Conservation (phyloP, 2,113 vertebrate species). For the Thalassarche chlororhynchos region DNA sequence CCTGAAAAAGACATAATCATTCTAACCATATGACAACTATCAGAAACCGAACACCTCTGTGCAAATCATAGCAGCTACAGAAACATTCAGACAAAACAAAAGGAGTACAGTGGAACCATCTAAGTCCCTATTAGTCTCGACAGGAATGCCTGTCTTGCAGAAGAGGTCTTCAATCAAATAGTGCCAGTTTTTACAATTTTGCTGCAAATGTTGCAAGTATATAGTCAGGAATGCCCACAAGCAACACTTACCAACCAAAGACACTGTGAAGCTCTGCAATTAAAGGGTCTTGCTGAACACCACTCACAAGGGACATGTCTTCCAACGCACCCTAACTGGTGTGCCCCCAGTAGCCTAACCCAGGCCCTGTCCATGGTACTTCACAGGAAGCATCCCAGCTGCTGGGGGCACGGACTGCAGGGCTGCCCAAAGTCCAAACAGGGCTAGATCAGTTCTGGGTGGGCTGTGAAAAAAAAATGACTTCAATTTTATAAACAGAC, state of each 20-base stretch:
- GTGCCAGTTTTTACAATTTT: neutral
- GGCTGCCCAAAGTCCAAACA: neutral
- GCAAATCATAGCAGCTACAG: neutral
- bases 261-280: neutral
- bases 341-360: neutral
- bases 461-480: neutral
- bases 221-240: neutral
- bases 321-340: accelerated
- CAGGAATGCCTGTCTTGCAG: neutral
- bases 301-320: neutral
- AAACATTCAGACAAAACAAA: neutral
- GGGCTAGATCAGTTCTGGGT: neutral
- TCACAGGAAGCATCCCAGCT: neutral
- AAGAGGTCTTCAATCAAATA: neutral
- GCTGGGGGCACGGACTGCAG: accelerated
- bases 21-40: neutral
- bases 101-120: neutral
- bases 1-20: neutral
- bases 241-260: neutral
- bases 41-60: neutral
- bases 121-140: neutral
- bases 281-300: neutral
- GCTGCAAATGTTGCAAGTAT: neutral
- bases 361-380: neutral
- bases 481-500: neutral